Base-by-base conservation (phyloP, 1,140 invertebrate species). In the Eubasilissa regina region DNA sequence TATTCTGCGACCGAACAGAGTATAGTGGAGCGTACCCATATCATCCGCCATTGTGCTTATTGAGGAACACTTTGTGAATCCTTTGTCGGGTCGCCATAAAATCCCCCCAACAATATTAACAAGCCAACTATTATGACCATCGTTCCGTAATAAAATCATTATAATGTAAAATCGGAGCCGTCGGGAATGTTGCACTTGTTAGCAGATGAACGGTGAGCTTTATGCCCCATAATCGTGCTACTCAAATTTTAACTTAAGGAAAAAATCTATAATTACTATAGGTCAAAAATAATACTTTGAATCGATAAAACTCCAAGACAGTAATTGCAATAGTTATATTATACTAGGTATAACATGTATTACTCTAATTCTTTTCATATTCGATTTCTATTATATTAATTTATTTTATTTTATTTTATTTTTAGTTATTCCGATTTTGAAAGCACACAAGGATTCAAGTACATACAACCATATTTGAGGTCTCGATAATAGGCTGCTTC, bases 71-170 rank as follows among this genome's bases (percentile, higher is more conserved):
- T 73, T 55, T 55, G 51, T 73, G 68, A 53, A 73, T 45, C 68
- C 68, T 73, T 73, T 73, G 68, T 73, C 68, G 68, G 68, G 15
- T 51, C n/a, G 11, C 48, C 68, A 73, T 73, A 73, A 73, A 73
- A 73, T 51, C 21, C 68, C 68, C 47, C 25, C 3, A 73, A 73
- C 68, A 73, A 73, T 73, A 73, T 73, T 73, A 73, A 73, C 68
- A 73, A 73, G 68, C 68, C 68, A 55, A 73, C 68, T 73, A 55
- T 73, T 53, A 73, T 73, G 51, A 55, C 51, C 48, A 53, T 73
- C 68, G 47, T 55, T 51, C 68, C 51, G 51, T 73, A 73, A 73
- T 73, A 73, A 73, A 73, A 73, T 55, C 68, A 73, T 73, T 73
- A 73, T 55, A n/a, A n/a, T 73, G 53, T 55, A 68, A 45, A 68